These are phyloP conservation scores for Typhlichthys subterraneus DNA, from an alignment of 2,797 vertebrate species.

Conservation along the genomic window DNA sequence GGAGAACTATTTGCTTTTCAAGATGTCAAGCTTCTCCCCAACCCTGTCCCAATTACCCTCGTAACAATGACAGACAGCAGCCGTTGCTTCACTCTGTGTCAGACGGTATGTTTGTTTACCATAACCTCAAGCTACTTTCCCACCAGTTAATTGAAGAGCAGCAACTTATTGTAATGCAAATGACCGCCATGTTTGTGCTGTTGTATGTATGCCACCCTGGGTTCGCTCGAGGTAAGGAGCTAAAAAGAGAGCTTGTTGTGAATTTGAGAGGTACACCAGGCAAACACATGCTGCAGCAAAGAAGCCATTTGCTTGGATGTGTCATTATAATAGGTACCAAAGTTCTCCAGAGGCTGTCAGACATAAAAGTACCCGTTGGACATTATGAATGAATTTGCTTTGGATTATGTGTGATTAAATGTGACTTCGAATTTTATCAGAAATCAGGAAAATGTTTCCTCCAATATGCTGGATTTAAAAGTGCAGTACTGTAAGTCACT, in stretches of 20 bases:
- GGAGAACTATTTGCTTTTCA: slow-evolving; percentile 45
- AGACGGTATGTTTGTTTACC: slow-evolving; percentile 62
- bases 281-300: not conserved
- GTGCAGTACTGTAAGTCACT: slow-evolving; percentile 26
- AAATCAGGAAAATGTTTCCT: slow-evolving; percentile 36
- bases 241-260: slow-evolving; percentile 23
- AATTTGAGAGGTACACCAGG: not conserved
- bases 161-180: slow-evolving; percentile 72
- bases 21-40: slow-evolving; percentile 40
- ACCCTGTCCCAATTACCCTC: slow-evolving; percentile 62
- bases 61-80: slow-evolving; percentile 62
- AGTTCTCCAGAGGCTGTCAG: slow-evolving; percentile 13
- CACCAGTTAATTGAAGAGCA: slow-evolving; percentile 73
- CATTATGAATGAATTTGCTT: slow-evolving; percentile 24
- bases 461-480: slow-evolving; percentile 52
- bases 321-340: not conserved
- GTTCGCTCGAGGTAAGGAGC: slow-evolving; percentile 36
- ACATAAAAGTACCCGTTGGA: slow-evolving; percentile 12
- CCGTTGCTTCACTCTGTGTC: slow-evolving; percentile 68
- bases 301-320: not conserved
- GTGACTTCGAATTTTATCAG: slow-evolving; percentile 43
- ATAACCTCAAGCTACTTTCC: slow-evolving; percentile 65
- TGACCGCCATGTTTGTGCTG: slow-evolving; percentile 48
- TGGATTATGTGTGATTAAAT: slow-evolving; percentile 25
- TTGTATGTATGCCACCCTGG: slow-evolving; percentile 51